phyloP scores from a whole-genome alignment of 2,797 vertebrate genomes.

The Eulemur albifrons region DNA sequence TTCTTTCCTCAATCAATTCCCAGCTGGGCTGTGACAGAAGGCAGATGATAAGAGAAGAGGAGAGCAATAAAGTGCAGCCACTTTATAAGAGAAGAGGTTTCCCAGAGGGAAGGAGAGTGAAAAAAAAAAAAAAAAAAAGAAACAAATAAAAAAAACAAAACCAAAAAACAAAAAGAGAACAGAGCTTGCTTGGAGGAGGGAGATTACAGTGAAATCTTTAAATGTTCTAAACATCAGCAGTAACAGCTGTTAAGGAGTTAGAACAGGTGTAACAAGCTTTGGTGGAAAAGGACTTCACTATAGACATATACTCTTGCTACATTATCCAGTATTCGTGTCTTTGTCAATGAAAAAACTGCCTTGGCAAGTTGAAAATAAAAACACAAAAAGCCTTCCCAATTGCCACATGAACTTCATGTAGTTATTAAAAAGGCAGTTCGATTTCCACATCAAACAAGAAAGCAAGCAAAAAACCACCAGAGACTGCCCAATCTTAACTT shows the following conservation, averaged over 20 bases:
- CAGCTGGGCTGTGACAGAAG: slow-evolving; percentile 74
- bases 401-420: neutral
- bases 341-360: neutral
- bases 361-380: neutral
- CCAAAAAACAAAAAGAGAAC: neutral
- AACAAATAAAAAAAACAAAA: neutral
- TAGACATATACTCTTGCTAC: neutral
- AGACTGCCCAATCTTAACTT: neutral
- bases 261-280: neutral
- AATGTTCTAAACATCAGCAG: neutral
- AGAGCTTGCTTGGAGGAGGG: neutral
- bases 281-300: neutral
- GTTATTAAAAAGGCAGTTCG: neutral
- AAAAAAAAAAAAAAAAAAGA: neutral
- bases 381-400: neutral
- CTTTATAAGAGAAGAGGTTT: slow-evolving; percentile 44
- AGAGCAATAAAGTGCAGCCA: slow-evolving; percentile 37
- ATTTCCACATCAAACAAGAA: neutral
- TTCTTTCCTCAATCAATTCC: slow-evolving; percentile 67
- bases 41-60: slow-evolving; percentile 62
- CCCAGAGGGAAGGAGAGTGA: slow-evolving; percentile 26
- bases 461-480: neutral
- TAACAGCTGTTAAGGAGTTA: neutral
- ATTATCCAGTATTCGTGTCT: neutral
- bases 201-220: neutral